Percentiles rank a stretch among this genome's conserved stretches.
phyloP scores from a whole-genome alignment of 2,797 vertebrate species.

The Clarias pachynema region DNA sequence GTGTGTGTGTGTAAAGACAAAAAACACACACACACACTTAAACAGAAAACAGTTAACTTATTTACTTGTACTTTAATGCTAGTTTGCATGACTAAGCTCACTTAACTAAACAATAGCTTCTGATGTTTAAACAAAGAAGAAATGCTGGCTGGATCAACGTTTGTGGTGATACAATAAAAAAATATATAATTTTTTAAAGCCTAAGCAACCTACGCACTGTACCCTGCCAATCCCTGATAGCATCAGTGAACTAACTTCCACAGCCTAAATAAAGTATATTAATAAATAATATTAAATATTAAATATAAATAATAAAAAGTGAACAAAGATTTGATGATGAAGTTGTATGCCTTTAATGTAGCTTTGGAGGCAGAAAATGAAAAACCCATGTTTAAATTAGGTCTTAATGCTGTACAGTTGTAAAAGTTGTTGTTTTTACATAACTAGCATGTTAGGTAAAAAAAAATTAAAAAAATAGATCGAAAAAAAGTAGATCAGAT shows the following conservation, averaged over 20 bases:
- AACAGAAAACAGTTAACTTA: background rate
- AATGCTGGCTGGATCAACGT: background rate
- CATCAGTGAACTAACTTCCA: background rate
- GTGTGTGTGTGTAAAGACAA: background rate
- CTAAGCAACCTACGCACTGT: background rate
- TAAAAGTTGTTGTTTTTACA: too few relatives aligned
- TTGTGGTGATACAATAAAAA: background rate
- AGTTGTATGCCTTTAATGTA: background rate
- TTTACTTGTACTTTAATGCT: background rate
- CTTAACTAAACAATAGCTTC: background rate
- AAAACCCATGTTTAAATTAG: background rate
- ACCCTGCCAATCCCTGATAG: background rate
- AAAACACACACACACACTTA: background rate
- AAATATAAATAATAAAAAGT: background rate
- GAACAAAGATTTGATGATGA: background rate
- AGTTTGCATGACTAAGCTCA: background rate
- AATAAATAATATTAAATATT: background rate
- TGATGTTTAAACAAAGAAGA: background rate
- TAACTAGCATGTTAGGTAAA: too few relatives aligned
- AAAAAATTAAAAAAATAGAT: too few relatives aligned
- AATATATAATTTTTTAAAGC: background rate
- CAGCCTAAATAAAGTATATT: background rate
- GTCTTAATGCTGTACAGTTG: too few relatives aligned
- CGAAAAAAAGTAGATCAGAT: too few relatives aligned
- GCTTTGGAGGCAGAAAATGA: background rate